These are phyloP conservation scores for Macquaria ambigua DNA, from an alignment of 2,113 vertebrate species.

Conservation along the genomic window DNA sequence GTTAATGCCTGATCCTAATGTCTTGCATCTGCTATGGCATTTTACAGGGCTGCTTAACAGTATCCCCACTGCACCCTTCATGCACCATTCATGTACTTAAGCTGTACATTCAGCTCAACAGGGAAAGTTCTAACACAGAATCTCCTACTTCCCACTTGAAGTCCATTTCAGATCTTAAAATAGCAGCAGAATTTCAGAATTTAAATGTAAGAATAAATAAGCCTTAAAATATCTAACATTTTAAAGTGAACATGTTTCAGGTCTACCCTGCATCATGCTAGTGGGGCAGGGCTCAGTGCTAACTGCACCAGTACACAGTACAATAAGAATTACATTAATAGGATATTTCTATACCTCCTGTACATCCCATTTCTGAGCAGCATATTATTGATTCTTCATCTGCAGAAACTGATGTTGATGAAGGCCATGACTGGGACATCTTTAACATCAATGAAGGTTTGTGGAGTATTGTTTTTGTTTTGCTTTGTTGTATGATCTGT, in stretches of 20 bases:
- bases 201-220: background rate
- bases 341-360: background rate
- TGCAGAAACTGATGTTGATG: slow-evolving; percentile 87
- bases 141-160: background rate
- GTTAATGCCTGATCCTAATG: too few species aligned
- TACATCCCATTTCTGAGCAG: background rate
- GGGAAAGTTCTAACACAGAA: background rate
- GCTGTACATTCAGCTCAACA: background rate
- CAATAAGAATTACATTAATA: background rate
- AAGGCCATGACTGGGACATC: slow-evolving; percentile 88
- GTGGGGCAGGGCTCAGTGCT: background rate
- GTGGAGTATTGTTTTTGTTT: background rate
- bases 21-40: too few species aligned
- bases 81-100: background rate
- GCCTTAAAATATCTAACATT: background rate
- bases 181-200: background rate
- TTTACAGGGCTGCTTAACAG: background rate
- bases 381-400: slow-evolving; percentile 36
- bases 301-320: background rate
- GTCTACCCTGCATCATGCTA: background rate
- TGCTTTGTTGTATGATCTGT: background rate
- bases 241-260: background rate
- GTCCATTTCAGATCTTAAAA: background rate
- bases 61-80: background rate
- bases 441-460: slow-evolving; percentile 91